Conservation (phyloP, 2,797 vertebrate species). For the Malacoraja senta region DNA sequence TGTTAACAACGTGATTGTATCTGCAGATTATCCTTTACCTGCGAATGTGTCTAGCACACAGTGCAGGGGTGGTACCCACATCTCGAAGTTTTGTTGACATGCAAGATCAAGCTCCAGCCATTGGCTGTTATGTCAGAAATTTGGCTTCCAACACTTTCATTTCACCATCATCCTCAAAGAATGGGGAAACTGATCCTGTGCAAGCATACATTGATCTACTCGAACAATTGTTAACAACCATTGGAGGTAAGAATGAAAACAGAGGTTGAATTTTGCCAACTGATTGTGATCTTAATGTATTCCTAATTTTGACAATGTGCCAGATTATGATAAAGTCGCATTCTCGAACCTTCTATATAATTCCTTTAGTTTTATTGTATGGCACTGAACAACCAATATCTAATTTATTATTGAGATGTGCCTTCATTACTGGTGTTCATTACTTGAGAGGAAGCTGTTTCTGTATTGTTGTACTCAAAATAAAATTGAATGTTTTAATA, state of each 20-base stretch:
- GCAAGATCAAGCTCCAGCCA: constrained; percentile 89
- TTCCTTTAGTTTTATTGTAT: not conserved
- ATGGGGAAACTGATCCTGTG: constrained; percentile 72
- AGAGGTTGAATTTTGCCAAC: not conserved
- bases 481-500: not conserved
- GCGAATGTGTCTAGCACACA: constrained; percentile 90
- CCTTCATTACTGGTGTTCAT: not conserved
- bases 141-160: constrained; percentile 65
- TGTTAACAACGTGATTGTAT: constrained; percentile 27
- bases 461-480: not conserved
- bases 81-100: constrained; percentile 81
- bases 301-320: not conserved
- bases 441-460: not conserved
- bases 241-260: constrained; percentile 70
- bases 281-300: not conserved
- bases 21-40: constrained; percentile 85
- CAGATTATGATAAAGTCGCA: not conserved
- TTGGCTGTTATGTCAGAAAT: constrained; percentile 77
- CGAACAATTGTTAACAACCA: constrained; percentile 83
- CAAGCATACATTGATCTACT: constrained; percentile 84
- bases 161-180: constrained; percentile 58
- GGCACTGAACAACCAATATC: not conserved
- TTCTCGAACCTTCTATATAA: not conserved
- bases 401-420: not conserved
- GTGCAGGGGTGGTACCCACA: constrained; percentile 74